Conservation (phyloP, 2,113 vertebrate genomes). For the Kryptolebias marmoratus region DNA sequence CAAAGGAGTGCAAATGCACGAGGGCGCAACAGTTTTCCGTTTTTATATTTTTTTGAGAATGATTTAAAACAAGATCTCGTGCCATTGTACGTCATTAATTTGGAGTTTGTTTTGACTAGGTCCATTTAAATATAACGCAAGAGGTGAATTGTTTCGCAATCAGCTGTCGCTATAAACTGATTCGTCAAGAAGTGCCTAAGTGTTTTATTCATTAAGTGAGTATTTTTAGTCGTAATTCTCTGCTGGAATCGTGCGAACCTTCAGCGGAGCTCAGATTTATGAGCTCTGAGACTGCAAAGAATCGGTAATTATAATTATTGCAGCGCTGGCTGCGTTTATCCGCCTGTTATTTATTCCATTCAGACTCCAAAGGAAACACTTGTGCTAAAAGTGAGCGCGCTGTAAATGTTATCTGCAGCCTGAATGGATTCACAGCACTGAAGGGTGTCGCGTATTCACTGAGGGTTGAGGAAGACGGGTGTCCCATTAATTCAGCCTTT, state of each 20-base stretch:
- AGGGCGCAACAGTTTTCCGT: too few species aligned
- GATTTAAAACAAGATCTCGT: too few species aligned
- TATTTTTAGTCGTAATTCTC: not conserved
- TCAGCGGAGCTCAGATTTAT: not conserved
- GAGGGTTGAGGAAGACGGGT: conserved; percentile 26
- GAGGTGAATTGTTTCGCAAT: too few species aligned
- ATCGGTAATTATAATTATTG: conserved; percentile 17
- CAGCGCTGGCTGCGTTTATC: conserved; percentile 1
- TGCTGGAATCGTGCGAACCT: not conserved
- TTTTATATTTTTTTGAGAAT: too few species aligned
- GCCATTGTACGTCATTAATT: too few species aligned
- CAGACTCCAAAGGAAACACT: not conserved
- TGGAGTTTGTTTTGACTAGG: too few species aligned
- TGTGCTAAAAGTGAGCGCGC: conserved; percentile 1
- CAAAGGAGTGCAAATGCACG: too few species aligned
- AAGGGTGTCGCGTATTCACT: not conserved
- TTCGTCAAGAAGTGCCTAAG: not conserved
- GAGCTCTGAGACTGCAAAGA: conserved; percentile 26
- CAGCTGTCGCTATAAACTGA: too few species aligned
- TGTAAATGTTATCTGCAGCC: not conserved
- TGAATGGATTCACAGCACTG: conserved; percentile 9
- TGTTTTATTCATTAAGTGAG: not conserved
- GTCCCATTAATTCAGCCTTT: conserved; percentile 25
- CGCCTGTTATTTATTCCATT: conserved; percentile 12
- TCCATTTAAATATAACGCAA: too few species aligned